phyloP scores from a whole-genome alignment of 2,888 invertebrate genomes.

The Drosophila birchii region DNA sequence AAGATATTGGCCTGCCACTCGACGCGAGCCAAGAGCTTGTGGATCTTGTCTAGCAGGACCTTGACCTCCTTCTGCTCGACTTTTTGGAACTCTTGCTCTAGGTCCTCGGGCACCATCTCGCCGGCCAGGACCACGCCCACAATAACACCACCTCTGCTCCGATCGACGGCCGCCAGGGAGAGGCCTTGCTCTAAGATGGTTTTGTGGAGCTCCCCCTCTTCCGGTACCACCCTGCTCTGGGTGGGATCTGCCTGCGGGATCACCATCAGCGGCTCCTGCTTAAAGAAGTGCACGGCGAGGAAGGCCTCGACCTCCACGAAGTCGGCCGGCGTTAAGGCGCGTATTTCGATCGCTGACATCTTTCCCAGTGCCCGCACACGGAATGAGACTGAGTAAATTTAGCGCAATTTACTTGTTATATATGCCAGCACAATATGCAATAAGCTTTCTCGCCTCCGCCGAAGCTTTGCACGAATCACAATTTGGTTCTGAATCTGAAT shows the following conservation, averaged over 20 bases:
- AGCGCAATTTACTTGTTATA: conserved; percentile 31
- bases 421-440: conserved; percentile 14
- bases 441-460: conserved; percentile 25
- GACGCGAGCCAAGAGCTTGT: conserved; percentile 62
- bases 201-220: conserved; percentile 35
- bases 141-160: conserved; percentile 30
- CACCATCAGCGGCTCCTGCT: conserved; percentile 53
- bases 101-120: conserved; percentile 38
- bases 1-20: conserved; percentile 64
- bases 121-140: conserved; percentile 54
- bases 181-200: conserved; percentile 42
- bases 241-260: conserved; percentile 48
- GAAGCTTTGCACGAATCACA: conserved; percentile 32
- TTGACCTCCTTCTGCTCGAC: conserved; percentile 22
- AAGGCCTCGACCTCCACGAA: conserved; percentile 43
- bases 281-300: conserved; percentile 55
- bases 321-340: conserved; percentile 47
- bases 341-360: conserved; percentile 55
- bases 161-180: conserved; percentile 57
- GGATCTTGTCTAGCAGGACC: conserved; percentile 53
- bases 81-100: conserved; percentile 46
- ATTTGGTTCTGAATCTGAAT: conserved; percentile 6
- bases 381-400: conserved; percentile 42
- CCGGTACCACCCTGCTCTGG: background rate
- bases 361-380: conserved; percentile 14